Evolutionary conservation across 1,140 invertebrate species (phyloP).

Genomic region (Hylaeus anthracinus): DNA sequence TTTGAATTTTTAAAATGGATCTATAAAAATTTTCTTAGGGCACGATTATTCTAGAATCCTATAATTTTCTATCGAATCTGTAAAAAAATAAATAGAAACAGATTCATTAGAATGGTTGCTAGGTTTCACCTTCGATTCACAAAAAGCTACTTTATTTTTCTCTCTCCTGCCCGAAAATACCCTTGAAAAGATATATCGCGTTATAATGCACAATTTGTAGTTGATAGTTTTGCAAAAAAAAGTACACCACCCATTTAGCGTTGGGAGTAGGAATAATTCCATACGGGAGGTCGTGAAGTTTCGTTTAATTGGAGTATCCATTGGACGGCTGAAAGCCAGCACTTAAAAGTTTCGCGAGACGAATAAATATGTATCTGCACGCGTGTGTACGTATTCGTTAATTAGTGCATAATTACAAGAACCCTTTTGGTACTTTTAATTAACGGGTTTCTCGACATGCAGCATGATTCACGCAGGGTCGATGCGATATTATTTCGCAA

Average conservation of each 20-base stretch:
- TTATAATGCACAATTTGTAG: too few species aligned
- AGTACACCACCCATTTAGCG: not conserved
- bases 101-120: too few species aligned
- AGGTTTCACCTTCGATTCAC: too few species aligned
- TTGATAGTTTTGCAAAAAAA: not conserved
- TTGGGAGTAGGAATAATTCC: not conserved
- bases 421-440: constrained; percentile 18
- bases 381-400: not conserved
- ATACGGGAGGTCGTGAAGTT: not conserved
- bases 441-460: not conserved
- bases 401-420: constrained; percentile 29
- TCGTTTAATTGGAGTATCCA: constrained; percentile 10
- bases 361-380: constrained; percentile 9
- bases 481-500: not conserved
- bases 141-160: too few species aligned
- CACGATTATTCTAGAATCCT: too few species aligned
- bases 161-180: too few species aligned
- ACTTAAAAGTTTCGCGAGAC: not conserved
- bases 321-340: not conserved
- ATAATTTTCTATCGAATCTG: too few species aligned
- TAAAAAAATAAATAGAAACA: too few species aligned
- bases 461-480: not conserved
- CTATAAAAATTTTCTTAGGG: too few species aligned
- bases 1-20: too few species aligned
- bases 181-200: too few species aligned